These are phyloP conservation scores for Anoura caudifer DNA, from an alignment of 2,113 vertebrate genomes.

Conservation along the genomic window DNA sequence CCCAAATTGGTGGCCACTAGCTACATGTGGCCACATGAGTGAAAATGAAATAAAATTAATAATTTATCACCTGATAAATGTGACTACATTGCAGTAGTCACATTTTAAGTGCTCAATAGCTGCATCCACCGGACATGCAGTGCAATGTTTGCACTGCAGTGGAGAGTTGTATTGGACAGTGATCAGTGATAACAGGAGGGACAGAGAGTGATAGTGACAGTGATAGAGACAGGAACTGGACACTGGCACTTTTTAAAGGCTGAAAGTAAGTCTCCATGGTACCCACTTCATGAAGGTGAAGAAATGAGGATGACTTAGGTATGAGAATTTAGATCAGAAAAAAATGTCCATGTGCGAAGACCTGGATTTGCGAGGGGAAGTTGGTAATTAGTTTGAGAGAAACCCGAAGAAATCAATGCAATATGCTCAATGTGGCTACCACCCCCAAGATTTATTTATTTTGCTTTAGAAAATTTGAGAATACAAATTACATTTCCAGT, in stretches of 20 bases:
- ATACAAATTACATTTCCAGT: conserved; percentile 79
- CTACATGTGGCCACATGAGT: not conserved
- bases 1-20: not conserved
- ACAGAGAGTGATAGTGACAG: too few species aligned
- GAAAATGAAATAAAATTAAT: not conserved
- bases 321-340: not conserved
- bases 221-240: not conserved
- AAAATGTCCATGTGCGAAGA: not conserved
- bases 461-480: conserved; percentile 75
- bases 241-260: not conserved
- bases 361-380: conserved; percentile 50
- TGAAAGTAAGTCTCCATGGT: not conserved
- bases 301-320: not conserved
- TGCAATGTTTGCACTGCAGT: not conserved
- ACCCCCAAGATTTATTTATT: conserved; percentile 73
- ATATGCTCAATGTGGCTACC: conserved; percentile 62
- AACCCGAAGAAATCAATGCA: conserved; percentile 64
- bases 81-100: not conserved
- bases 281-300: not conserved
- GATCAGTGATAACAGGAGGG: not conserved
- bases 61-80: not conserved
- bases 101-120: not conserved
- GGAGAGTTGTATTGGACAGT: not conserved
- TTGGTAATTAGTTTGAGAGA: conserved; percentile 55
- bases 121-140: not conserved